Base-by-base conservation (phyloP, 35 echinoderm and acorn worm species). In the Stichopus chloronotus region DNA sequence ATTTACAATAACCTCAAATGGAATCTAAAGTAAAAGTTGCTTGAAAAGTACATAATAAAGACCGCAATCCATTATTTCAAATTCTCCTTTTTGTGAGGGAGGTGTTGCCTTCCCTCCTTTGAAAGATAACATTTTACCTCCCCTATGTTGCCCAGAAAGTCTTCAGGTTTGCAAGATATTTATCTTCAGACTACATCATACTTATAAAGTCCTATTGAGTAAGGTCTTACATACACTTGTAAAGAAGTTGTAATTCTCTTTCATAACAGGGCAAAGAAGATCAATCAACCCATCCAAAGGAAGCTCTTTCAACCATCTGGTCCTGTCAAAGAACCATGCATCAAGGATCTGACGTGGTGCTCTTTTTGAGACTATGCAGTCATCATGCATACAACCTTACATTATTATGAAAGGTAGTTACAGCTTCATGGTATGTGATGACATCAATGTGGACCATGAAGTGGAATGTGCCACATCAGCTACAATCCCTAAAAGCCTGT, bases 371-470 rank as follows among this genome's bases (percentile, higher is more conserved):
- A 76, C 5, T 76, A 12, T 76, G 11, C 71, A 76, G 11, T 76
- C 71, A 76, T 76, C 71, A 76, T 76, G 71, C 80, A 83, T 53
- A 53, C 54, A 83, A 83, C 80, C 80, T 5, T 83, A 83, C 54
- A 56, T 83, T 16, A 56, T 53, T 5, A 53, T 83, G 80, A 8
- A 56, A 53, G 80, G 25, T 53, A 56, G 54, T 83, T 4, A 56
- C 80, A 83, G 30, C 80, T 83, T 5, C 16, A 56, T 53, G 80
- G 16, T 56, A 83, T 43, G 54, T 56, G 80, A 83, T 56, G 80
- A 83, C 21, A 25, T 83, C 80, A 83, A 25, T 83, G 5, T 83
- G 7, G 25, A 53, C 4, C 25, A 43, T 56, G 5, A 83, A 56
- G 80, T 83, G 21, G 80, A 83, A 7, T 83, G 80, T 83, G 54